Percentiles rank a stretch among this genome's conserved stretches.
Conservation (phyloP, 30 jellyfish, hydroid and myxozoan species). For the Clytia hemisphaerica region DNA sequence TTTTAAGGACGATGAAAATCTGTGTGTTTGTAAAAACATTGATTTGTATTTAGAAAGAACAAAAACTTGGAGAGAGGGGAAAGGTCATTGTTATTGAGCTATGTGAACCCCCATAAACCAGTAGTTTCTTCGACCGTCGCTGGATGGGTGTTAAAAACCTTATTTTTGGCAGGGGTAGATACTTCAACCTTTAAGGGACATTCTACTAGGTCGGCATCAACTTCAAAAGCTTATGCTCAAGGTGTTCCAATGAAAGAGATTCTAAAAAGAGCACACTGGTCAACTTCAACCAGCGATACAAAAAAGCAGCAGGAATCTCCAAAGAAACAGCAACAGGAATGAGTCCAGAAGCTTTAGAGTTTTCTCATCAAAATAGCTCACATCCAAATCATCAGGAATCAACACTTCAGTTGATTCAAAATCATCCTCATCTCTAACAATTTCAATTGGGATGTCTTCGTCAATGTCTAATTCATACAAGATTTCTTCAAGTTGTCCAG, state of each 20-base stretch:
- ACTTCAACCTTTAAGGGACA: background rate
- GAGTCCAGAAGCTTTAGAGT: no score
- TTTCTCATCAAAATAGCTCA: no score
- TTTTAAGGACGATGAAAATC: background rate
- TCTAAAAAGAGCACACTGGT: conserved; percentile 7
- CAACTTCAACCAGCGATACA: no score
- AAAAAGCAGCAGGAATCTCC: no score
- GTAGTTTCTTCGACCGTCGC: background rate
- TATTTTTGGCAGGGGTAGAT: background rate
- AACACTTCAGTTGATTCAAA: no score
- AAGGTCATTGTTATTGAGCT: background rate
- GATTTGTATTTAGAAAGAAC: background rate
- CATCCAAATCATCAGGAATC: no score
- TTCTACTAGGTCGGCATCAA: conserved; percentile 17
- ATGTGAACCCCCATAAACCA: conserved; percentile 5
- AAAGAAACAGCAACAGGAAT: no score
- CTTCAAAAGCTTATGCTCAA: no score
- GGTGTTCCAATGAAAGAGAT: background rate
- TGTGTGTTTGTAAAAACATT: background rate
- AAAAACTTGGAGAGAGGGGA: background rate
- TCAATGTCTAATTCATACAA: no score
- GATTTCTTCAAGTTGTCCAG: no score
- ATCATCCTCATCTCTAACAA: no score
- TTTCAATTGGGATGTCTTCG: no score
- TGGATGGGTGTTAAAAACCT: background rate